Conservation (phyloP, 2,888 invertebrate species). For the Xanthia icteritia region DNA sequence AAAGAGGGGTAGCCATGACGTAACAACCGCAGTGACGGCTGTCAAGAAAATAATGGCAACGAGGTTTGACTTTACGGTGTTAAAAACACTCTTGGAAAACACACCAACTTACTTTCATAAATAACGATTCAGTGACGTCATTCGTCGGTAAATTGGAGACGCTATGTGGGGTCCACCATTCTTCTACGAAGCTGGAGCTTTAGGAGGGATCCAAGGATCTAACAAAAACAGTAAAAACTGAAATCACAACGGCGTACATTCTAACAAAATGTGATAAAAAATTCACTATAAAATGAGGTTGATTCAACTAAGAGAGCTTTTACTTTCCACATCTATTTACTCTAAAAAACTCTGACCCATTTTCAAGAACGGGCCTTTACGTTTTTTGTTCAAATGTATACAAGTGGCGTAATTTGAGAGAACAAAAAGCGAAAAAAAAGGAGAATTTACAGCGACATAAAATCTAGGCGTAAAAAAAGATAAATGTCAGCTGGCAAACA, state of each 20-base stretch:
- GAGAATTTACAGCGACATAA: constrained; percentile 34
- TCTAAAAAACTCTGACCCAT: constrained; percentile 49
- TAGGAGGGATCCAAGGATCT: too few species aligned
- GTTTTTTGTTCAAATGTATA: constrained; percentile 56
- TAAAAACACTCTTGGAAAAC: background rate
- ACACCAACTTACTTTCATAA: background rate
- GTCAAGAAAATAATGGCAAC: background rate
- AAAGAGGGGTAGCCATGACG: background rate
- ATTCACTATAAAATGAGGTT: constrained; percentile 18
- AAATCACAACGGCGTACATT: background rate
- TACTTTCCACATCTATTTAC: constrained; percentile 36
- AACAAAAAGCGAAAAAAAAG: constrained; percentile 38
- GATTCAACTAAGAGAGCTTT: constrained; percentile 27
- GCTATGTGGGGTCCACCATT: background rate
- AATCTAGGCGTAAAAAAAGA: constrained; percentile 41
- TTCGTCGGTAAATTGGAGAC: background rate
- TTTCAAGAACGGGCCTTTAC: constrained; percentile 39
- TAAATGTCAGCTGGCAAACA: constrained; percentile 36
- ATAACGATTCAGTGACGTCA: background rate
- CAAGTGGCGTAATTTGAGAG: constrained; percentile 47
- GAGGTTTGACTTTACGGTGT: background rate
- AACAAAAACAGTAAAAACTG: background rate
- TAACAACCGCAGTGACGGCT: background rate
- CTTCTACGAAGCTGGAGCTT: background rate
- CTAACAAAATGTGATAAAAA: constrained; percentile 23